A percentile compares a stretch with the other conserved stretches of the same genome.
phyloP scores from a whole-genome alignment of 92 coral and sea anemone genomes.

The Muricea muricata region DNA sequence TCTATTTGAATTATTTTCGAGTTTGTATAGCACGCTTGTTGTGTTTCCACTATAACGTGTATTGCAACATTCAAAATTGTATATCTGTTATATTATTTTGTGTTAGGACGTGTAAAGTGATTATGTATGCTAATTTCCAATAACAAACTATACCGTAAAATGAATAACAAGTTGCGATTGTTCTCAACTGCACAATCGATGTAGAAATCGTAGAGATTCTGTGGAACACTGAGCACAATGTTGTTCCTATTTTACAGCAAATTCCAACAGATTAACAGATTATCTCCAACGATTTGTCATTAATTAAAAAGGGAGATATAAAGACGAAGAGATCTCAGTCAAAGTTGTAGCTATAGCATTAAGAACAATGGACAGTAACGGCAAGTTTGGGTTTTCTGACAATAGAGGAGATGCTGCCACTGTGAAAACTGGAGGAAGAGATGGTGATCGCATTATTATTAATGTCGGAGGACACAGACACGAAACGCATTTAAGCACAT shows the following conservation, averaged over 20 bases:
- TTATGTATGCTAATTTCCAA: slow-evolving; percentile 27
- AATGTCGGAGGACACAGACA: slow-evolving; percentile 98
- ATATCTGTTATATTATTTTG: not conserved
- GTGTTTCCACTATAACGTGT: not conserved
- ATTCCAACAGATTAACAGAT: not conserved
- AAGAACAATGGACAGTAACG: slow-evolving; percentile 5
- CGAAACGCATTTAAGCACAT: slow-evolving; percentile 95
- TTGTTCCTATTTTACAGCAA: slow-evolving; percentile 1
- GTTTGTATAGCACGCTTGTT: not conserved
- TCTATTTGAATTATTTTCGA: not conserved
- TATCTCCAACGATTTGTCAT: not conserved
- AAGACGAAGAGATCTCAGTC: not conserved
- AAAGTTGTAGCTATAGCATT: not conserved
- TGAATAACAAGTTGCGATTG: slow-evolving; percentile 28
- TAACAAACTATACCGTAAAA: not conserved
- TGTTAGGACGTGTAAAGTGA: not conserved
- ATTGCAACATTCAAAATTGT: not conserved
- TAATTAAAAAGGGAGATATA: not conserved
- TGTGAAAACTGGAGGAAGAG: slow-evolving; percentile 60
- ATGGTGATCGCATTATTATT: slow-evolving; percentile 79
- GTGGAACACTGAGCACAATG: not conserved
- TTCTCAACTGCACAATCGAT: not conserved
- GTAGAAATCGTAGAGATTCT: not conserved
- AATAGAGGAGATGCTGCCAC: slow-evolving; percentile 17
- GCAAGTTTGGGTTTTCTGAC: slow-evolving; percentile 19